Base-by-base conservation (phyloP, 1,140 invertebrate genomes). In the Drosophila albomicans region DNA sequence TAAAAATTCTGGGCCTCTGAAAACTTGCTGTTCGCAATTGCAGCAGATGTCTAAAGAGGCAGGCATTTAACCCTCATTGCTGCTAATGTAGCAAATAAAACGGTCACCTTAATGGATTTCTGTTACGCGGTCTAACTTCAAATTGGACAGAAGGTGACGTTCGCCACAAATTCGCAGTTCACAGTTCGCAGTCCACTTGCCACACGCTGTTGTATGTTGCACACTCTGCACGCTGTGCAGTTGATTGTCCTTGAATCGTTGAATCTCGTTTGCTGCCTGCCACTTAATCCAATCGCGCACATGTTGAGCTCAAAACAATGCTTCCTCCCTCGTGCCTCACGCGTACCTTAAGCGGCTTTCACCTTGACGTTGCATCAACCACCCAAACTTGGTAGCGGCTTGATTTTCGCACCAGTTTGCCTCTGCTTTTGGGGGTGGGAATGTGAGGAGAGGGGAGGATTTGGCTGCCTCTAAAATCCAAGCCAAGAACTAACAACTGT, bases 241-340 rank as follows among this genome's bases (percentile, higher is more conserved):
- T 81, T 87, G 89, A 91, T 91, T 91, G 90, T 90, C 84, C 85
- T 88, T 78, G 75, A 81, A 88, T 78, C 65, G 75, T 49, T 11
- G 35, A 32, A 32, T 32, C 30, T 32, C 30, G 30, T 32, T 32
- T 70, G 70, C 25, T 70, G 68, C 25, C 25, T 81, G 85, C 81
- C 90, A 91, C 90, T 91, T 91, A 91, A 91, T 90, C 90, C 90
- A 91, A 91, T 91, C 79, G 86, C 85, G 78, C 85, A 88, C 84
- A 89, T 89, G 86, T 86, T 79, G 80, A 81, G 80, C 71, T 74
- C 72, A 78, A 4, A 84, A 87, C 84, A 87, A 87, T 78, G 57
- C 51, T 38, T 52, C 64, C 54, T n/a, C 78, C 10, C 4, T 16
- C 46, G 59, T 63, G 64, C 54, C 20, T 15, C 35, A 45, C 28